phyloP scores from a whole-genome alignment of 1,140 invertebrate species.

The Spodoptera litura region DNA sequence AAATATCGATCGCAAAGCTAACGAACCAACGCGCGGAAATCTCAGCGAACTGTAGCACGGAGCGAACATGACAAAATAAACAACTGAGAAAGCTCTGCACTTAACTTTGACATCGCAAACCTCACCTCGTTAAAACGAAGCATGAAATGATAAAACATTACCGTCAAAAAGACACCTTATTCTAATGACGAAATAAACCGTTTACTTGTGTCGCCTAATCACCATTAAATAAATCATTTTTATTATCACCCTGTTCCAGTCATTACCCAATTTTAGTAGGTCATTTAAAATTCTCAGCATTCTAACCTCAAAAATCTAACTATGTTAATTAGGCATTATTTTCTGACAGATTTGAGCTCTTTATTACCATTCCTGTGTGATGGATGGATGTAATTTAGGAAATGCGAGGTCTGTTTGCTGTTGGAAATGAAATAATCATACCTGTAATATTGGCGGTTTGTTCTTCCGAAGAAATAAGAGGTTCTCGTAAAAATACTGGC shows the following conservation, averaged over 20 bases:
- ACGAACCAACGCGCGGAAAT: not conserved
- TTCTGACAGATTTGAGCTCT: slow-evolving; percentile 21
- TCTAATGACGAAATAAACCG: slow-evolving; percentile 33
- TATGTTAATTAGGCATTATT: slow-evolving; percentile 37
- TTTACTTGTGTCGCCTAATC: slow-evolving; percentile 54
- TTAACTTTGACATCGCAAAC: slow-evolving; percentile 35
- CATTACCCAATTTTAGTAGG: slow-evolving; percentile 54
- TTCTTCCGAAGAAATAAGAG: slow-evolving; percentile 16
- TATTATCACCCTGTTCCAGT: slow-evolving; percentile 61
- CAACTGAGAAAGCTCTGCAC: slow-evolving; percentile 4
- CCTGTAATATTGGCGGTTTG: slow-evolving; percentile 31
- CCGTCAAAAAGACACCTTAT: slow-evolving; percentile 1
- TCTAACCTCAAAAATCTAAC: slow-evolving; percentile 12
- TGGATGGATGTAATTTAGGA: slow-evolving; percentile 13
- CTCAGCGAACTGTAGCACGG: not conserved
- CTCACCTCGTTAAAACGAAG: slow-evolving; percentile 23
- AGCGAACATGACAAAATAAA: not conserved
- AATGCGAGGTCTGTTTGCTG: slow-evolving; percentile 12
- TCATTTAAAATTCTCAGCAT: slow-evolving; percentile 20
- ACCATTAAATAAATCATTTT: slow-evolving; percentile 64
- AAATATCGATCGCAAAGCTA: not conserved
- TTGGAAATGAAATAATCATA: slow-evolving; percentile 15
- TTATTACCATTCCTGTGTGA: slow-evolving; percentile 3
- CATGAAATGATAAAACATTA: slow-evolving; percentile 24
- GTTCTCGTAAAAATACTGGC: slow-evolving; percentile 28